A percentile compares a stretch with the other conserved stretches of the same genome.
phyloP scores from a whole-genome alignment of 2,888 invertebrate genomes.

The Mimumesa dahlbomi region DNA sequence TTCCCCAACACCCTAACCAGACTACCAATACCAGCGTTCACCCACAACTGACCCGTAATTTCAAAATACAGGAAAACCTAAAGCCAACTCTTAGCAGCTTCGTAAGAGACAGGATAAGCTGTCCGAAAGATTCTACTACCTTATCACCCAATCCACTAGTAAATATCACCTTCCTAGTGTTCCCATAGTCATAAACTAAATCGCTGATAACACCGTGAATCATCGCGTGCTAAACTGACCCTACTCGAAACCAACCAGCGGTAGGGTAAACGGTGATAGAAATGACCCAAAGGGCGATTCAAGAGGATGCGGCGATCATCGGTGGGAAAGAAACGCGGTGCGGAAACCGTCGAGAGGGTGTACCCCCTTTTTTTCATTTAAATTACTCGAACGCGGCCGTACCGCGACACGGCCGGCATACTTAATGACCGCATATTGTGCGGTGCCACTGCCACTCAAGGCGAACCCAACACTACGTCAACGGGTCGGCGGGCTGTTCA shows the following conservation, averaged over 20 bases:
- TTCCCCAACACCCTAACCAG: not conserved
- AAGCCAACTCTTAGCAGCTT: not conserved
- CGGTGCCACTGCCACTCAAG: slow-evolving; percentile 62
- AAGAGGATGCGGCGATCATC: slow-evolving; percentile 49
- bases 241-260: not conserved
- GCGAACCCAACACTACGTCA: slow-evolving; percentile 53
- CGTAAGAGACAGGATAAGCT: slow-evolving; percentile 3
- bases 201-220: slow-evolving; percentile 36
- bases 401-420: slow-evolving; percentile 50
- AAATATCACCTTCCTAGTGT: slow-evolving; percentile 6
- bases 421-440: slow-evolving; percentile 60
- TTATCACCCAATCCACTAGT: slow-evolving; percentile 11
- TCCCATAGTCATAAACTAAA: slow-evolving; percentile 44
- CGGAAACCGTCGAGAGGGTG: slow-evolving; percentile 38
- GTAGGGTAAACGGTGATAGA: slow-evolving; percentile 8
- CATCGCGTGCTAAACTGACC: slow-evolving; percentile 38
- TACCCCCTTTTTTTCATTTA: slow-evolving; percentile 59
- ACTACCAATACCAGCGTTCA: not conserved
- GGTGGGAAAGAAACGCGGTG: slow-evolving; percentile 18
- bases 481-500: slow-evolving; percentile 44
- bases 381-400: slow-evolving; percentile 55
- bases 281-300: slow-evolving; percentile 19
- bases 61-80: not conserved
- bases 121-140: slow-evolving; percentile 8
- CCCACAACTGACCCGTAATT: not conserved